phyloP scores from a whole-genome alignment of 2,797 vertebrate species.

The Gila robusta region DNA sequence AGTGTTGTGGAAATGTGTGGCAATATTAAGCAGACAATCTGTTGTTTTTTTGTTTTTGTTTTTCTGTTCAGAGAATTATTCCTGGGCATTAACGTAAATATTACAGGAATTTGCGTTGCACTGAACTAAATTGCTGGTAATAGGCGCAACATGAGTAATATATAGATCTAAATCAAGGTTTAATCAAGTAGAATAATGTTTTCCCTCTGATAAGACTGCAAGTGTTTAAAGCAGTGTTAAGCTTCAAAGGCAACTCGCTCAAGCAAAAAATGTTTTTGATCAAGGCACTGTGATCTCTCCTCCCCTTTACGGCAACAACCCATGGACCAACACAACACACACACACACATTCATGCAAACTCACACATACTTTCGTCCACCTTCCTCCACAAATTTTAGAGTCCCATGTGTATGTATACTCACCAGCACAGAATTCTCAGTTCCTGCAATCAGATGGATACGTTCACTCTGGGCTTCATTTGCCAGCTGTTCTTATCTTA shows the following conservation, averaged over 20 bases:
- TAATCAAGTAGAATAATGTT: slow-evolving; percentile 76
- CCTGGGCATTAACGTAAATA: slow-evolving; percentile 58
- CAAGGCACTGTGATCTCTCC: slow-evolving; percentile 49
- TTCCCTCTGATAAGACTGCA: slow-evolving; percentile 66
- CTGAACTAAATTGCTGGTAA: slow-evolving; percentile 65
- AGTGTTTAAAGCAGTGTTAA: slow-evolving; percentile 59
- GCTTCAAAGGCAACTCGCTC: slow-evolving; percentile 61
- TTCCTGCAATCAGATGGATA: slow-evolving; percentile 75
- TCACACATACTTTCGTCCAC: slow-evolving; percentile 19
- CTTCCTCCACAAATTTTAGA: neutral
- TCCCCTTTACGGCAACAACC: slow-evolving; percentile 1
- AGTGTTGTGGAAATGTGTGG: slow-evolving; percentile 12
- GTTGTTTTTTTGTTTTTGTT: neutral
- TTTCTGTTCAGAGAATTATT: neutral
- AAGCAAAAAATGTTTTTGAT: slow-evolving; percentile 63
- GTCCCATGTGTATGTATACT: slow-evolving; percentile 39
- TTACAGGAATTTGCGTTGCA: slow-evolving; percentile 42
- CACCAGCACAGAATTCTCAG: slow-evolving; percentile 53
- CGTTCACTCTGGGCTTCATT: slow-evolving; percentile 57
- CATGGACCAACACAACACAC: slow-evolving; percentile 22
- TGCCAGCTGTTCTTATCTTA: slow-evolving; percentile 70
- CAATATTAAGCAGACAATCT: slow-evolving; percentile 45
- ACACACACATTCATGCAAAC: slow-evolving; percentile 14
- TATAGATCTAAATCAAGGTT: slow-evolving; percentile 72
- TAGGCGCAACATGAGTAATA: slow-evolving; percentile 69